Conservation (phyloP, 1,140 invertebrate species). For the Cyclargus thomasi region DNA sequence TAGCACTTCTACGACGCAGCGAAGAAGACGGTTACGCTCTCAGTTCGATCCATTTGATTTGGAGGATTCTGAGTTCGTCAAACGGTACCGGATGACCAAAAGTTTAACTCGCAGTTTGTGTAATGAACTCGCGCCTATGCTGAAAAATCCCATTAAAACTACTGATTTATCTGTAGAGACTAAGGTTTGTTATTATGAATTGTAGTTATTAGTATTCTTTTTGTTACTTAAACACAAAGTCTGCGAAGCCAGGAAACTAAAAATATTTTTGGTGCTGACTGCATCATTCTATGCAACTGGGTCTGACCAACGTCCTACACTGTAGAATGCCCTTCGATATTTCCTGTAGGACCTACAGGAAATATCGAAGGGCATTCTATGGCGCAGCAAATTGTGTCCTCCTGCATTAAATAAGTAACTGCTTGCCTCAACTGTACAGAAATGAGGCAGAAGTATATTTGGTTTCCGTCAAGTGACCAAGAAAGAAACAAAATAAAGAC, state of each 20-base stretch:
- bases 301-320: background rate
- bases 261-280: background rate
- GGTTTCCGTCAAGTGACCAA: too few species aligned
- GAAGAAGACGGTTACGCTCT: background rate
- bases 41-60: background rate
- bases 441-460: too few species aligned
- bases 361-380: slow-evolving; percentile 3
- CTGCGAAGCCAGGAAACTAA: too few species aligned
- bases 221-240: too few species aligned
- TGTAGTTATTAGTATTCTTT: background rate
- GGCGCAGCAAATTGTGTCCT: background rate
- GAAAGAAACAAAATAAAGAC: too few species aligned
- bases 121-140: background rate
- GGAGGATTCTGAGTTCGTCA: background rate
- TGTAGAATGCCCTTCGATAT: too few species aligned
- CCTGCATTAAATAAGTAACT: too few species aligned
- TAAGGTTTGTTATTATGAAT: background rate
- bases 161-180: background rate
- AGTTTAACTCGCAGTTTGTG: background rate
- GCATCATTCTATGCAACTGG: slow-evolving; percentile 3
- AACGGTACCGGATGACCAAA: background rate
- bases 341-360: too few species aligned
- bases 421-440: too few species aligned
- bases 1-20: background rate
- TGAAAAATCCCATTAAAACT: background rate